Evolutionary conservation across 1,140 invertebrate species (phyloP).

Genomic region (Pinna nobilis): DNA sequence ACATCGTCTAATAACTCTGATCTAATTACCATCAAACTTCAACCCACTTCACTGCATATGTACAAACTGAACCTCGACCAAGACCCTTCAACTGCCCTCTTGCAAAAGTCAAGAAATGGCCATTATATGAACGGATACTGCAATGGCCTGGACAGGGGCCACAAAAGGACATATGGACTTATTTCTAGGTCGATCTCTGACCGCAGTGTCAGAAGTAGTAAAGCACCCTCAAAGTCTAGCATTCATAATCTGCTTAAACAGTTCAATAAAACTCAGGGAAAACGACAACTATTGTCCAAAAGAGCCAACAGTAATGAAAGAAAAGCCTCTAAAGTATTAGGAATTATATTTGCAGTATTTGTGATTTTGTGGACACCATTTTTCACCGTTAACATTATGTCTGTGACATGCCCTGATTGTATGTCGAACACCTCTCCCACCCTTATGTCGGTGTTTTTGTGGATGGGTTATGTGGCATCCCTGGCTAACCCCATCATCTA

Average conservation of each 20-base stretch:
- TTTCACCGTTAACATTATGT: slow-evolving; percentile 72
- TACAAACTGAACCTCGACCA: slow-evolving; percentile 36
- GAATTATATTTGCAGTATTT: slow-evolving; percentile 74
- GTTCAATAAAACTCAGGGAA: slow-evolving; percentile 38
- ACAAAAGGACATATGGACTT: too few species aligned
- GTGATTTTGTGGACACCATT: slow-evolving; percentile 73
- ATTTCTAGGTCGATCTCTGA: too few species aligned
- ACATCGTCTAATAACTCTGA: slow-evolving; percentile 53
- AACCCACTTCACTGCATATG: slow-evolving; percentile 53
- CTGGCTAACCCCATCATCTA: slow-evolving; percentile 75
- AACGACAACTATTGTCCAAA: slow-evolving; percentile 61
- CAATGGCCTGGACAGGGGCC: too few species aligned
- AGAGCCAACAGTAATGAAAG: slow-evolving; percentile 70
- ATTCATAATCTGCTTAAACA: slow-evolving; percentile 26
- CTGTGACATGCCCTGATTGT: slow-evolving; percentile 61
- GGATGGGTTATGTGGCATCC: slow-evolving; percentile 74
- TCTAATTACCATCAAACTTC: slow-evolving; percentile 57
- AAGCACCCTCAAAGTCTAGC: neutral
- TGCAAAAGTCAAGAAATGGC: too few species aligned
- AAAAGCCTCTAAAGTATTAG: slow-evolving; percentile 72
- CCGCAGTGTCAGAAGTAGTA: too few species aligned
- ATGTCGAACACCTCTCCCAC: slow-evolving; percentile 54
- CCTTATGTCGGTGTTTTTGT: slow-evolving; percentile 69
- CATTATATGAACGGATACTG: too few species aligned
- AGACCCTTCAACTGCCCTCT: neutral